Evolutionary conservation across 2,113 vertebrate species (phyloP).

Genomic region (Tricholaema leucomelas): DNA sequence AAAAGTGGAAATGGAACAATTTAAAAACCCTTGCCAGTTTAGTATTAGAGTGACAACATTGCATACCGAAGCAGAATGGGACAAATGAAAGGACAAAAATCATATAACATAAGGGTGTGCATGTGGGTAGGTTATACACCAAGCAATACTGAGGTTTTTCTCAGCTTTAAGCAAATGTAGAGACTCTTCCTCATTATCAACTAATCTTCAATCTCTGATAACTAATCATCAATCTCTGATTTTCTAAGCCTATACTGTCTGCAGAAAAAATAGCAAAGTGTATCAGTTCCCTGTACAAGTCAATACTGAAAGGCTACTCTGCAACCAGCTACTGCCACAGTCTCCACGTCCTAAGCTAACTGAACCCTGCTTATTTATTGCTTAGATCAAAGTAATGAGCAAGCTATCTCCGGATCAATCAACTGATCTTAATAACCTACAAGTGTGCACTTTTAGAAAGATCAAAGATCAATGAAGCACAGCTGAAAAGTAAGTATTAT

Average conservation of each 20-base stretch:
- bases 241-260: background rate
- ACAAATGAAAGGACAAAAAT: background rate
- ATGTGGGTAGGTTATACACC: background rate
- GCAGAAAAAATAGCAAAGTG: background rate
- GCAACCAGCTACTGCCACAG: background rate
- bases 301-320: background rate
- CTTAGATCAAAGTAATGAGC: slow-evolving; percentile 18
- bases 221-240: background rate
- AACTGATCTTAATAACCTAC: background rate
- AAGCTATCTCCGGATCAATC: background rate
- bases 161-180: background rate
- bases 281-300: background rate
- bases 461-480: background rate
- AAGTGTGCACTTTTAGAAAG: background rate
- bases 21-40: slow-evolving; percentile 77
- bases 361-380: background rate
- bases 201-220: background rate
- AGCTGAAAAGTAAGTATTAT: slow-evolving; percentile 4
- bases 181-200: background rate
- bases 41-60: slow-evolving; percentile 70
- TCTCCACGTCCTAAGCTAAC: background rate
- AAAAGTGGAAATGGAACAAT: slow-evolving; percentile 77
- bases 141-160: slow-evolving; percentile 14
- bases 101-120: background rate
- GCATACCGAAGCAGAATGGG: slow-evolving; percentile 62